A percentile compares a stretch with the other conserved stretches of the same genome.
These are phyloP conservation scores for Uloborus plumipes DNA, from an alignment of 2,888 invertebrate species.

Conservation along the genomic window DNA sequence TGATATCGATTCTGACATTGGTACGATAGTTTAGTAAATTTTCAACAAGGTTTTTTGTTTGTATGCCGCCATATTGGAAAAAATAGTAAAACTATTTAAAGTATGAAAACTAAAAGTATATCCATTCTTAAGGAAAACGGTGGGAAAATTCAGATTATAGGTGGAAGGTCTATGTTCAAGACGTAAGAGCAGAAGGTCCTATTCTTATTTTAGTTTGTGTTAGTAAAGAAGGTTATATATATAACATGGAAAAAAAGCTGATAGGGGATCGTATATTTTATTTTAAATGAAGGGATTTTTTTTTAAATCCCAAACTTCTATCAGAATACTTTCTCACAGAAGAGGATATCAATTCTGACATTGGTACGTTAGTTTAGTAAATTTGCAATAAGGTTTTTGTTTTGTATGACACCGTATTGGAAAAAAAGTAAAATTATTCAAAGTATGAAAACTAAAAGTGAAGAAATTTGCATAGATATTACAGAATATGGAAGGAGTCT, in stretches of 20 bases:
- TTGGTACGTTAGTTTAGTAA: too few relatives aligned
- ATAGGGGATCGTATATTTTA: too few relatives aligned
- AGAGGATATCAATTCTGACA: too few relatives aligned
- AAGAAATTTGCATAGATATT: constrained; percentile 56
- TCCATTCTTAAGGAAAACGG: constrained; percentile 17
- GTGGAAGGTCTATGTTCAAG: constrained; percentile 10
- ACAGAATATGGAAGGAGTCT: constrained; percentile 14
- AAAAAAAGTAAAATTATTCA: constrained; percentile 30
- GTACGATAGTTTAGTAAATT: too few relatives aligned
- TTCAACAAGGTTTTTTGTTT: too few relatives aligned
- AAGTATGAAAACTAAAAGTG: constrained; percentile 23
- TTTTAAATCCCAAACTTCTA: too few relatives aligned
- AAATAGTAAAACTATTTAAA: constrained; percentile 30
- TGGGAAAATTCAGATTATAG: constrained; percentile 51
- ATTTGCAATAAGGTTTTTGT: too few relatives aligned
- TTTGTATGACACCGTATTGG: constrained; percentile 20
- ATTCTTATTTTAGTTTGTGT: constrained; percentile 20
- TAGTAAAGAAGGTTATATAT: constrained; percentile 32
- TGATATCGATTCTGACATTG: too few relatives aligned
- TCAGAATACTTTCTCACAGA: too few relatives aligned
- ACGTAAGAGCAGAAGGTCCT: constrained; percentile 15
- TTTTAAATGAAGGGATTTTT: too few relatives aligned
- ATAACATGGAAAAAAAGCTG: constrained; percentile 10
- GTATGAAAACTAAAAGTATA: constrained; percentile 27
- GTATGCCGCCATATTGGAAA: constrained; percentile 24